These are phyloP conservation scores for Trissolcus japonicus DNA, from an alignment of 2,888 invertebrate genomes.

Conservation along the genomic window DNA sequence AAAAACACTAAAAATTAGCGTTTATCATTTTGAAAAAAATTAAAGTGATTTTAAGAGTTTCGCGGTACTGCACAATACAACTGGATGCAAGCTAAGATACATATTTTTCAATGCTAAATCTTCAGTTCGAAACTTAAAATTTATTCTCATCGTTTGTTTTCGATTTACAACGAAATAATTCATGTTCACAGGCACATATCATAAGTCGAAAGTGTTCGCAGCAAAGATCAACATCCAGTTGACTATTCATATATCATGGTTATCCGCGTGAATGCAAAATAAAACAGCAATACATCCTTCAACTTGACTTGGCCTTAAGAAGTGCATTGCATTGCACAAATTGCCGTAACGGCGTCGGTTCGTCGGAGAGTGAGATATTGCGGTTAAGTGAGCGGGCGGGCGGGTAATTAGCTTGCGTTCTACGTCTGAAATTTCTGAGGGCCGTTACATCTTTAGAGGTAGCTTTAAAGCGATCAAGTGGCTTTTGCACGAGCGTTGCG, in stretches of 20 bases:
- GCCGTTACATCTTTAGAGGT: conserved; percentile 65
- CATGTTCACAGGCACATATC: too few species aligned
- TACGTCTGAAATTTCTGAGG: conserved; percentile 58
- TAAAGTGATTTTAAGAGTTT: too few species aligned
- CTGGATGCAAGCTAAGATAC: too few species aligned
- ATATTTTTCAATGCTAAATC: too few species aligned
- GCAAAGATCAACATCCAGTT: too few species aligned
- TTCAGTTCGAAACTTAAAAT: too few species aligned
- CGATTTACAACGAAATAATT: too few species aligned
- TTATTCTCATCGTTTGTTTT: too few species aligned
- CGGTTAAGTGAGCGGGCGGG: conserved; percentile 50
- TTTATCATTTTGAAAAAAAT: too few species aligned
- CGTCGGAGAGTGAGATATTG: conserved; percentile 47
- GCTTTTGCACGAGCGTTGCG: conserved; percentile 42
- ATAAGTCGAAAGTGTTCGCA: too few species aligned
- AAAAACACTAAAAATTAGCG: too few species aligned
- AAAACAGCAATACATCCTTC: conserved; percentile 44
- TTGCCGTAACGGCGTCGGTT: conserved; percentile 43
- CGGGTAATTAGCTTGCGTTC: conserved; percentile 56
- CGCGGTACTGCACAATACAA: too few species aligned
- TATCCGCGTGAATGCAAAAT: conserved; percentile 22
- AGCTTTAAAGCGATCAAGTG: conserved; percentile 65
- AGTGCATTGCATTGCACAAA: conserved; percentile 28
- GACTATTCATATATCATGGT: not conserved
- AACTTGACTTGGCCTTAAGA: conserved; percentile 19